Evolutionary conservation across 1,140 invertebrate genomes (phyloP).

Genomic region (Sesamia nonagrioides): DNA sequence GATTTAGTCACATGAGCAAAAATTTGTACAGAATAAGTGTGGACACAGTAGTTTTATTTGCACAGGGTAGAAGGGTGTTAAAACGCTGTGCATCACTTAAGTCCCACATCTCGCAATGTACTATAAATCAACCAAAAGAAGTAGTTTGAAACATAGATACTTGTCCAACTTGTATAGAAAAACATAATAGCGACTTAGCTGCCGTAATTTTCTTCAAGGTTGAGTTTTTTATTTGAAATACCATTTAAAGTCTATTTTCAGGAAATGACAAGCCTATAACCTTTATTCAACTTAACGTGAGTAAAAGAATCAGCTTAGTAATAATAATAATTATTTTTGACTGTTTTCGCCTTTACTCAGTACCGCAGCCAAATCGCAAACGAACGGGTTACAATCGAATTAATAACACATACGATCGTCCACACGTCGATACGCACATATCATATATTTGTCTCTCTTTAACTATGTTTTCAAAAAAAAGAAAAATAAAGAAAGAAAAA

Average conservation of each 20-base stretch:
- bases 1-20: too few species aligned
- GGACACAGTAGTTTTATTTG: too few species aligned
- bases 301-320: too few species aligned
- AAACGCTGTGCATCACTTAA: too few species aligned
- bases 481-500: constrained; percentile 75
- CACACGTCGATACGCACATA: constrained; percentile 85
- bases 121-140: constrained; percentile 22
- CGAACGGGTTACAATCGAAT: constrained; percentile 73
- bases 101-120: too few species aligned
- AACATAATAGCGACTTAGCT: constrained; percentile 62
- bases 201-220: constrained; percentile 53
- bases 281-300: too few species aligned
- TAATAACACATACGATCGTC: constrained; percentile 82
- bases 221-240: not conserved
- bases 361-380: constrained; percentile 65
- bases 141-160: constrained; percentile 60
- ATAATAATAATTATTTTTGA: too few species aligned
- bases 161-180: constrained; percentile 57
- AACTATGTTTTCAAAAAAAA: constrained; percentile 81
- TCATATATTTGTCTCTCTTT: constrained; percentile 78
- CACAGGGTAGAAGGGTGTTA: too few species aligned
- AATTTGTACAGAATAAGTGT: too few species aligned
- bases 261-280: too few species aligned
- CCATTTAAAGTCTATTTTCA: not conserved
- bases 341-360: not conserved